Conservation (phyloP, 2,113 vertebrate species). For the Tamias sibiricus region DNA sequence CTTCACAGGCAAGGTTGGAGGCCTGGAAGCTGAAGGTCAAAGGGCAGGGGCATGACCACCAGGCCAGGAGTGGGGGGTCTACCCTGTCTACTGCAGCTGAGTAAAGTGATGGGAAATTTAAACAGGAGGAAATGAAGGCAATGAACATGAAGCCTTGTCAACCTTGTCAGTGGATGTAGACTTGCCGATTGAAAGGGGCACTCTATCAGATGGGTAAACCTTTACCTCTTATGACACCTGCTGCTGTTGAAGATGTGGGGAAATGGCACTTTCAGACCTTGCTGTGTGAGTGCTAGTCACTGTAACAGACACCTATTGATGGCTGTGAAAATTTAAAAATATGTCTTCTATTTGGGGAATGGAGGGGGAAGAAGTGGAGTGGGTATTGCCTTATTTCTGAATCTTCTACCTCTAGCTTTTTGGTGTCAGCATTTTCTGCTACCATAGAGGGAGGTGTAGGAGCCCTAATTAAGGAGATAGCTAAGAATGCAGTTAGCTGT, state of each 20-base stretch:
- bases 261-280: neutral
- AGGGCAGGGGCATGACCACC: no score
- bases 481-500: no score
- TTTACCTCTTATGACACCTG: neutral
- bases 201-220: slow-evolving; percentile 7
- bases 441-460: no score
- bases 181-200: neutral
- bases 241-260: neutral
- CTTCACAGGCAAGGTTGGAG: neutral
- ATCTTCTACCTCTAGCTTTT: no score
- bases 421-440: no score
- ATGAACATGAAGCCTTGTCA: neutral
- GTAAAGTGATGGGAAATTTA: neutral
- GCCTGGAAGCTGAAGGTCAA: neutral
- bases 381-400: no score
- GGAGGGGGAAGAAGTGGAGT: no score
- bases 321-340: neutral
- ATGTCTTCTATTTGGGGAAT: neutral
- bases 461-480: no score
- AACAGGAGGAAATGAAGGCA: neutral
- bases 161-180: no score
- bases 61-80: no score
- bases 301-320: neutral
- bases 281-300: neutral
- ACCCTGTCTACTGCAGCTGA: neutral